Conservation (phyloP, 2,113 vertebrate genomes). For the Salminus brasiliensis region DNA sequence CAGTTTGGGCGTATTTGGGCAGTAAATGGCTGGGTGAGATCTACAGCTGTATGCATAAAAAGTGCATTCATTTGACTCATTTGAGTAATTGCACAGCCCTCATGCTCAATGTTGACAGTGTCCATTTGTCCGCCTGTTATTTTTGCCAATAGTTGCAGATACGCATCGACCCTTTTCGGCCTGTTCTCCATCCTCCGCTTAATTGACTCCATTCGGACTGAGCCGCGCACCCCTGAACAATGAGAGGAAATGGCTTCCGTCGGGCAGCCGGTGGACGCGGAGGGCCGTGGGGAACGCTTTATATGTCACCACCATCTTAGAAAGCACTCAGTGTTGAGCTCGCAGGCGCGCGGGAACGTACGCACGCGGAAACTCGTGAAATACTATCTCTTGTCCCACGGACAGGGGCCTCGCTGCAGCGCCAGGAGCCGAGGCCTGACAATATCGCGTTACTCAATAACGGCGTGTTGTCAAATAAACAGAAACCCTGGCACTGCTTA, state of each 20-base stretch:
- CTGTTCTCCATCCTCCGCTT: slow-evolving; percentile 41
- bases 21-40: neutral
- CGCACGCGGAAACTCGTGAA: slow-evolving; percentile 19
- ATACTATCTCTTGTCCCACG: slow-evolving; percentile 17
- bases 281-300: slow-evolving; percentile 54
- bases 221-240: slow-evolving; percentile 49
- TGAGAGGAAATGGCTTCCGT: slow-evolving; percentile 55
- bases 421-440: slow-evolving; percentile 8
- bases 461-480: slow-evolving; percentile 43
- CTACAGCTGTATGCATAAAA: neutral
- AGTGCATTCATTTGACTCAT: neutral
- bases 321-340: slow-evolving; percentile 24
- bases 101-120: neutral
- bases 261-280: slow-evolving; percentile 41
- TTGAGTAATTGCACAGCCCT: neutral
- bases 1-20: no score
- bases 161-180: slow-evolving; percentile 27
- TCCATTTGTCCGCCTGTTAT: slow-evolving; percentile 36
- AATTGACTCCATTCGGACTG: slow-evolving; percentile 42
- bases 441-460: slow-evolving; percentile 47
- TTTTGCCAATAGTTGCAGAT: slow-evolving; percentile 58
- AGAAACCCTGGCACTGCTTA: slow-evolving; percentile 17
- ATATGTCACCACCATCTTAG: slow-evolving; percentile 58
- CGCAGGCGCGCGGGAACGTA: neutral
- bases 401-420: slow-evolving; percentile 5